Percentiles rank a stretch among this genome's conserved stretches.
Conservation (phyloP, 2,888 invertebrate genomes). For the Reticulitermes lucifugus region DNA sequence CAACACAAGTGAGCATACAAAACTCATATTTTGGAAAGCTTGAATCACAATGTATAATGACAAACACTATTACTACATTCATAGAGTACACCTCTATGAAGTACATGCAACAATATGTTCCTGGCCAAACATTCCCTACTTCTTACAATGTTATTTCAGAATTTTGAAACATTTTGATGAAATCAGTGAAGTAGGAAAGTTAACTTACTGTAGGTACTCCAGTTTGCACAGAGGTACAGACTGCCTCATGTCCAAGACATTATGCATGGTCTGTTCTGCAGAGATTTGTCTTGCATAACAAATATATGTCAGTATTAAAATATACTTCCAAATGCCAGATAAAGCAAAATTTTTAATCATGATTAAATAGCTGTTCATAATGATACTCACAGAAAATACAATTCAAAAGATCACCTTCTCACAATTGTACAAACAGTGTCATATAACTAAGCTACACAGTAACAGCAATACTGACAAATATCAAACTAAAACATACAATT, state of each 20-base stretch:
- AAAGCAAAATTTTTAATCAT: neutral
- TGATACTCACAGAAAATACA: constrained; percentile 23
- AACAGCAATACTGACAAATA: constrained; percentile 26
- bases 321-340: neutral
- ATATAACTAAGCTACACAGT: constrained; percentile 14
- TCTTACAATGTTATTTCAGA: constrained; percentile 3
- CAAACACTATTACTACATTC: constrained; percentile 24
- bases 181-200: constrained; percentile 28
- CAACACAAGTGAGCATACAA: constrained; percentile 8
- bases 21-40: constrained; percentile 12
- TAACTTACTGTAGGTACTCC: constrained; percentile 40
- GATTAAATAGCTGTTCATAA: neutral
- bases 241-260: constrained; percentile 13
- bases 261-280: constrained; percentile 9
- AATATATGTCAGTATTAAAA: constrained; percentile 24
- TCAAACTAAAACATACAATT: constrained; percentile 27
- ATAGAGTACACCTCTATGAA: neutral
- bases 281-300: constrained; percentile 26
- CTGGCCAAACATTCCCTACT: neutral
- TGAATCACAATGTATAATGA: neutral
- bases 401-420: constrained; percentile 13
- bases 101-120: neutral
- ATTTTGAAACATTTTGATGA: constrained; percentile 24
- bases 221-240: constrained; percentile 40
- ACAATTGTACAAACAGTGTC: constrained; percentile 22